Conservation (phyloP, 2,797 vertebrate genomes). For the Crenuchus spilurus region DNA sequence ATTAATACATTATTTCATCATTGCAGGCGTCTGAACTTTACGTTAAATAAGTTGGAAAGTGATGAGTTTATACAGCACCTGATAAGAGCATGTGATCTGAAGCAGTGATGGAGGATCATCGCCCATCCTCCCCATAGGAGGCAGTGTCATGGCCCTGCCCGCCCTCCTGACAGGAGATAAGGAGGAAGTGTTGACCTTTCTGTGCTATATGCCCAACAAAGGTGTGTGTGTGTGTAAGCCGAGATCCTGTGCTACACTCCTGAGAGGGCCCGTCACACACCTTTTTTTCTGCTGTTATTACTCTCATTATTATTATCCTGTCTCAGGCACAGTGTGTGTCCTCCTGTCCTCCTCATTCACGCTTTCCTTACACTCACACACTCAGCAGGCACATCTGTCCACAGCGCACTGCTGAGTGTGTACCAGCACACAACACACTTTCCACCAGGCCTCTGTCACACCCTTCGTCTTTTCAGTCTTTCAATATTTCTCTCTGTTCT, state of each 20-base stretch:
- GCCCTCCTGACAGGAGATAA: slow-evolving; percentile 38
- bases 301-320: slow-evolving; percentile 57
- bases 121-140: slow-evolving; percentile 45
- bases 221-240: slow-evolving; percentile 32
- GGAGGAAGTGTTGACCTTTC: slow-evolving; percentile 57
- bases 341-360: slow-evolving; percentile 55
- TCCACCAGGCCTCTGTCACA: slow-evolving; percentile 28
- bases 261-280: slow-evolving; percentile 56
- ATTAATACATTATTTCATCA: too few species aligned
- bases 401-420: slow-evolving; percentile 18
- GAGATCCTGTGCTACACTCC: slow-evolving; percentile 5
- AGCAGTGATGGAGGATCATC: slow-evolving; percentile 44
- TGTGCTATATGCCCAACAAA: slow-evolving; percentile 35
- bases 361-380: slow-evolving; percentile 42
- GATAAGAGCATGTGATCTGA: slow-evolving; percentile 44
- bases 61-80: neutral
- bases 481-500: slow-evolving; percentile 15
- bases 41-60: neutral
- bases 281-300: slow-evolving; percentile 49
- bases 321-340: slow-evolving; percentile 51
- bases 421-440: slow-evolving; percentile 8
- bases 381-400: slow-evolving; percentile 65
- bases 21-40: neutral
- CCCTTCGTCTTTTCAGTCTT: slow-evolving; percentile 22
- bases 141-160: slow-evolving; percentile 35